Evolutionary conservation across 2,113 vertebrate species (phyloP), one percentile per base, ranked within the genome.

Genomic region (Dicerorhinus sumatrensis): DNA sequence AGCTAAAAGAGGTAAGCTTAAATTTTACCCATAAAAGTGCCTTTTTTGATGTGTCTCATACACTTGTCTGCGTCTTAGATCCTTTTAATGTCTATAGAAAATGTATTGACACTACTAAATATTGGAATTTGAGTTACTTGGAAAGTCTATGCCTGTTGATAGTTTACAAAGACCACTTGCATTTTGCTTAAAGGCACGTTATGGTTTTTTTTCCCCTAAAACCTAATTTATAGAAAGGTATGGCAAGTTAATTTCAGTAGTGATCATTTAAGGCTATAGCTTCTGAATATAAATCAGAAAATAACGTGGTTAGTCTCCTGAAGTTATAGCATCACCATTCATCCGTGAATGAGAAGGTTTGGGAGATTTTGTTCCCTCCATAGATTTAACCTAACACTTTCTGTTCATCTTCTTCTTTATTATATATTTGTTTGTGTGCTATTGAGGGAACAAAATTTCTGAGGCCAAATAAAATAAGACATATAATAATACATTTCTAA

Each of bases 241-340:
- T 90, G 62, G 65, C 36, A 97, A 81, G 54, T 94, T 95, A 31
- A 97, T 98, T 95, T 97, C 11, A 31, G n/a, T 63, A 86, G 56
- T 94, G 67, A 94, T 97, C 48, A 85, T 89, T 93, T 95, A 93
- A 36, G 72, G 39, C 36, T 88, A 69, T 85, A 42, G 6, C 70
- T 92, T 95, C 46, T 81, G 82, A 86, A 84, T 94, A 84, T 46
- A 91, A 93, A 83, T 96, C n/a, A 91, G 72, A 86, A 96, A 95
- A 96, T 77, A 95, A 82, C 3, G 18, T 95, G 73, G n/a, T 81
- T 96, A 84, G 18, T 95, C 31, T 92, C 25, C 36, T 90, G 23
- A 84, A 94, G 7, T 92, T 72, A 60, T 9, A 97, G 16, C 8
- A 83, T 73, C 39, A 73, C 83, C 16, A 81, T 79, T 96, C 29